Conservation (phyloP, 2,888 invertebrate species). For the Clivina fossor region DNA sequence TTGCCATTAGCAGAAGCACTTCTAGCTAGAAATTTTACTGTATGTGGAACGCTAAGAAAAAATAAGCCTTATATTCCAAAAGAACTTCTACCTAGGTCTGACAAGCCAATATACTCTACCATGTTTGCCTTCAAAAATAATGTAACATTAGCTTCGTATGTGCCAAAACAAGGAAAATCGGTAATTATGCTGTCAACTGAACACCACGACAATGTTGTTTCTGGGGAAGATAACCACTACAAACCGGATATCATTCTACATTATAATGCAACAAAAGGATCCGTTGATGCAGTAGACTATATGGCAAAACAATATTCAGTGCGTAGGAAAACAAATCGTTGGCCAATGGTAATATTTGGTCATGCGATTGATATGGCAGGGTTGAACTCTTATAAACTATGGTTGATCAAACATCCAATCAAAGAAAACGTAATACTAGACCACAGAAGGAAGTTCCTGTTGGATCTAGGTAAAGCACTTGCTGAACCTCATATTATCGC, state of each 20-base stretch:
- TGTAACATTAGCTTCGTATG: too few species aligned
- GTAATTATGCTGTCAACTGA: slow-evolving; percentile 34
- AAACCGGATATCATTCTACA: slow-evolving; percentile 39
- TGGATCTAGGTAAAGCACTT: too few species aligned
- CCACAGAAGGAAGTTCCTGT: too few species aligned
- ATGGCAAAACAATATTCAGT: slow-evolving; percentile 36
- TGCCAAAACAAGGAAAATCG: slow-evolving; percentile 29
- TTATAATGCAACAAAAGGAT: slow-evolving; percentile 40
- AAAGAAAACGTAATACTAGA: too few species aligned
- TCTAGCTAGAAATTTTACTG: slow-evolving; percentile 18
- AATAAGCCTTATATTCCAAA: slow-evolving; percentile 35
- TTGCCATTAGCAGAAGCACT: slow-evolving; percentile 28
- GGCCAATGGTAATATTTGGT: slow-evolving; percentile 40
- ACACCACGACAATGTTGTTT: slow-evolving; percentile 33
- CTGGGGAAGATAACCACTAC: slow-evolving; percentile 33
- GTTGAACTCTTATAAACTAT: slow-evolving; percentile 35
- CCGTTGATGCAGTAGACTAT: slow-evolving; percentile 38
- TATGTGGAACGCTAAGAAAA: slow-evolving; percentile 34
- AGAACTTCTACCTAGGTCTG: slow-evolving; percentile 29
- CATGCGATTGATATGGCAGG: slow-evolving; percentile 37
- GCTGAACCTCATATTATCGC: too few species aligned
- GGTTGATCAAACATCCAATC: slow-evolving; percentile 33
- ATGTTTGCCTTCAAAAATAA: slow-evolving; percentile 37
- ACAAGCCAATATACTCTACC: slow-evolving; percentile 29
- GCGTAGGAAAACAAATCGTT: slow-evolving; percentile 36